These are phyloP conservation scores for Mastacembelus armatus DNA, from an alignment of 2,797 vertebrate species.

Conservation along the genomic window DNA sequence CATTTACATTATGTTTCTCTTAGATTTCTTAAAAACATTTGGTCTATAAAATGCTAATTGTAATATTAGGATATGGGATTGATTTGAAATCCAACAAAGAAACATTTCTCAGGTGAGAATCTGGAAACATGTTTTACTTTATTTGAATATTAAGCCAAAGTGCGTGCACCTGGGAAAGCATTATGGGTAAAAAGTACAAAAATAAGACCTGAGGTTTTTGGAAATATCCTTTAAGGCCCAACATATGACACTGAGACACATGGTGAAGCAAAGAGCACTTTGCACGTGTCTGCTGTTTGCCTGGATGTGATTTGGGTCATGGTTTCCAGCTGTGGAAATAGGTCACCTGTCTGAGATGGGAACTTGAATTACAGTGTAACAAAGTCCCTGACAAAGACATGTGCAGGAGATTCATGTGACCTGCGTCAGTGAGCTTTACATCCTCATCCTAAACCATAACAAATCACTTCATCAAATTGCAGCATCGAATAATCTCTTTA, in stretches of 20 bases:
- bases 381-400: background rate
- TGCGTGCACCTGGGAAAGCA: background rate
- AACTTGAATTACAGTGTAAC: background rate
- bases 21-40: no score
- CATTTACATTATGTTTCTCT: no score
- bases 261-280: constrained; percentile 2
- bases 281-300: background rate
- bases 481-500: constrained; percentile 61
- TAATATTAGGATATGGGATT: no score
- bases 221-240: background rate
- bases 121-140: no score
- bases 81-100: no score
- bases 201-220: background rate
- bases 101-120: no score
- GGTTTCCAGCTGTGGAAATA: constrained; percentile 36
- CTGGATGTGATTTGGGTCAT: constrained; percentile 24
- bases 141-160: background rate
- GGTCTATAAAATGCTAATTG: no score
- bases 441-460: constrained; percentile 26
- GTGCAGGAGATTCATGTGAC: background rate
- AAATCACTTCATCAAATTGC: constrained; percentile 66
- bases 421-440: constrained; percentile 1
- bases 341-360: constrained; percentile 43
- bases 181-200: background rate
- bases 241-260: background rate